These are phyloP conservation scores for Andrena haemorrhoa DNA, from an alignment of 2,888 invertebrate genomes.

Conservation along the genomic window DNA sequence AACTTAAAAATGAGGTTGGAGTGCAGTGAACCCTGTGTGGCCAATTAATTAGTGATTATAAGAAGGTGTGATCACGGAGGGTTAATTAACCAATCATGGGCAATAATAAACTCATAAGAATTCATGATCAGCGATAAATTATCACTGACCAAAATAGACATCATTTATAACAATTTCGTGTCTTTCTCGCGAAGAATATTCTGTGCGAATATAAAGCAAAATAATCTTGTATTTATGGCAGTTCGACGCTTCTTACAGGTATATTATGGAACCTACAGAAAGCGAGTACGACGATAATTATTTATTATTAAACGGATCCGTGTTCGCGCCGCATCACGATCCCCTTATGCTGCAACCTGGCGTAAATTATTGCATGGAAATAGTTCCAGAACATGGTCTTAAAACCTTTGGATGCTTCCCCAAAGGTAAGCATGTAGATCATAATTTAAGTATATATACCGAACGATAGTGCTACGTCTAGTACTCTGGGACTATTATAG, in stretches of 20 bases:
- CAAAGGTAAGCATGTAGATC: constrained; percentile 71
- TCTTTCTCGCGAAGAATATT: background rate
- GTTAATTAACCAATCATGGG: too few relatives aligned
- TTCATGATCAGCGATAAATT: too few relatives aligned
- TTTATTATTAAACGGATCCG: constrained; percentile 87
- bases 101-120: too few relatives aligned
- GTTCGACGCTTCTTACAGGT: constrained; percentile 72
- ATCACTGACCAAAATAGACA: too few relatives aligned
- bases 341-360: constrained; percentile 86
- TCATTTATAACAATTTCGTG: background rate
- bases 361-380: constrained; percentile 88
- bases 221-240: background rate
- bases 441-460: background rate
- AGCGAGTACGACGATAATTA: constrained; percentile 86
- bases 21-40: too few relatives aligned
- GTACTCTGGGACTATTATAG: too few relatives aligned
- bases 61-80: too few relatives aligned
- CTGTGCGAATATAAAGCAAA: background rate
- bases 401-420: constrained; percentile 86
- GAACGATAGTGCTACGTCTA: too few relatives aligned
- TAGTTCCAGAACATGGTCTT: constrained; percentile 86
- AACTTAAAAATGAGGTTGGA: too few relatives aligned
- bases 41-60: too few relatives aligned
- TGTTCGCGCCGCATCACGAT: constrained; percentile 86
- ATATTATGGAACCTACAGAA: constrained; percentile 86